A percentile compares a stretch with the other conserved stretches of the same genome.
These are phyloP conservation scores for Azemiops feae DNA, from an alignment of 2,113 vertebrate species.

Conservation along the genomic window DNA sequence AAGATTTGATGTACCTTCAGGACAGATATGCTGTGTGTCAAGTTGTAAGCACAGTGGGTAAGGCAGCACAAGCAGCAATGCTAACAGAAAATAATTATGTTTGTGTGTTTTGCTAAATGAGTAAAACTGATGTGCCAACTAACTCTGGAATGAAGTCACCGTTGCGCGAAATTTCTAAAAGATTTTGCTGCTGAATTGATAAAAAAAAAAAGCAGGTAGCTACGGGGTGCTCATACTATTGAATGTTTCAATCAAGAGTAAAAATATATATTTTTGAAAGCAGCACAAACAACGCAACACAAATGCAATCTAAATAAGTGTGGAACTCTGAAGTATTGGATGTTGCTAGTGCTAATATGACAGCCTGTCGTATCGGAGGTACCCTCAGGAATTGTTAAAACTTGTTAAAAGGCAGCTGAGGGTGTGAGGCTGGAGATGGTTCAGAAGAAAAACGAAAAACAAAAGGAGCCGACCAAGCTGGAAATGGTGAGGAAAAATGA, in stretches of 20 bases:
- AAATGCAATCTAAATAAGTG: not conserved
- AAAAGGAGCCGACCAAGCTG: not conserved
- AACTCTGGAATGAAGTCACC: conserved; percentile 24
- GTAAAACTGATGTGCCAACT: conserved; percentile 48
- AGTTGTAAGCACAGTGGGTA: not conserved
- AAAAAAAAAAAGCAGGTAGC: too few species aligned
- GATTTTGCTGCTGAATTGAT: not conserved
- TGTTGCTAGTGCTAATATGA: not conserved
- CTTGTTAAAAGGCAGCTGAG: not conserved
- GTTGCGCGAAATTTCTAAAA: not conserved
- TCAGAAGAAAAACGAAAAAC: too few species aligned
- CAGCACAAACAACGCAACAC: not conserved
- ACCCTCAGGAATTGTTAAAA: too few species aligned
- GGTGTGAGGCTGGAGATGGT: not conserved
- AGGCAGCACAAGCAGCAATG: not conserved
- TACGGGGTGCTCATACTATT: not conserved
- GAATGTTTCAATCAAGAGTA: conserved; percentile 34
- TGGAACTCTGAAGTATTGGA: not conserved
- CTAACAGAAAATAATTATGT: not conserved
- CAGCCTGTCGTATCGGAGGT: not conserved
- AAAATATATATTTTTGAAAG: conserved; percentile 32
- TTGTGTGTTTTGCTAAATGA: conserved; percentile 60
- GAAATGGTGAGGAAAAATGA: not conserved
- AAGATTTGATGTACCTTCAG: not conserved
- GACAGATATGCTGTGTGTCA: not conserved